phyloP scores from a whole-genome alignment of 2,797 vertebrate species.

The Perodicticus potto region DNA sequence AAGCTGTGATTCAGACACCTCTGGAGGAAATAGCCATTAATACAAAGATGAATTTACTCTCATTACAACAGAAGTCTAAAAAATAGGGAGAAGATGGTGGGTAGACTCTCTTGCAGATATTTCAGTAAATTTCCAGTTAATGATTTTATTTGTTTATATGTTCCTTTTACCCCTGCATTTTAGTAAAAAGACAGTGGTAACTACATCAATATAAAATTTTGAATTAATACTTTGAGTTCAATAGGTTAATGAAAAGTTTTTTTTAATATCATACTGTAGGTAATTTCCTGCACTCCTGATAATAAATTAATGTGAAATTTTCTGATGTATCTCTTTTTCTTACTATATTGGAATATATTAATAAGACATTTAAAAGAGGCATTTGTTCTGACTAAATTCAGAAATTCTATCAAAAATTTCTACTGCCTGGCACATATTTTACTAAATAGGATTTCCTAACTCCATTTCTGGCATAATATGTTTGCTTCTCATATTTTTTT shows the following conservation, averaged over 20 bases:
- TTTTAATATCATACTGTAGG: background rate
- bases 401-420: conserved; percentile 53
- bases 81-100: background rate
- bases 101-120: background rate
- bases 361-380: conserved; percentile 50
- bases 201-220: background rate
- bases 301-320: conserved; percentile 40
- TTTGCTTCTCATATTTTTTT: conserved; percentile 28
- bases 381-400: conserved; percentile 57
- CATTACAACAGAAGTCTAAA: background rate
- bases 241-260: conserved; percentile 53
- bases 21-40: background rate
- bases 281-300: background rate
- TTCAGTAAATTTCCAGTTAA: background rate
- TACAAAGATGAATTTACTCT: background rate
- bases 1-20: background rate
- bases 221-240: conserved; percentile 51
- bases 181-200: background rate
- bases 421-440: conserved; percentile 35
- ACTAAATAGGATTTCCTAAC: conserved; percentile 7
- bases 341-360: conserved; percentile 26
- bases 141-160: background rate
- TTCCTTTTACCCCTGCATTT: background rate
- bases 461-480: conserved; percentile 41
- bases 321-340: background rate